A percentile compares a stretch with the other conserved stretches of the same genome.
Evolutionary conservation across 2,888 invertebrate species (phyloP).

Genomic region (Lottia scabra): DNA sequence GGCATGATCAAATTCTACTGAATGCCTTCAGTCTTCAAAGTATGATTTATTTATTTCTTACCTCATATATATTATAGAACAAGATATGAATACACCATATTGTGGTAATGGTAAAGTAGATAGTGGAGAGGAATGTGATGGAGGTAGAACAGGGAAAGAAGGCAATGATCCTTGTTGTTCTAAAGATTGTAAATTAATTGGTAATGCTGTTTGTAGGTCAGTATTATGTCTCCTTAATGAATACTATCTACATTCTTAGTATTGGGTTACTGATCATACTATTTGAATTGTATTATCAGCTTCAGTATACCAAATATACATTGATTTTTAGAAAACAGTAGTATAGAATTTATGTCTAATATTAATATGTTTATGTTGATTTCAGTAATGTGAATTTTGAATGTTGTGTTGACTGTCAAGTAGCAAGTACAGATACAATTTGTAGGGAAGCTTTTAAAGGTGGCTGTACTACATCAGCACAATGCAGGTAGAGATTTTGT

Average conservation of each 20-base stretch:
- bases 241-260: too few species aligned
- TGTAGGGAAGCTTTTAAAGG: conserved; percentile 38
- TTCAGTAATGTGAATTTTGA: conserved; percentile 92
- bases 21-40: too few species aligned
- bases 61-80: conserved; percentile 21
- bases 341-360: too few species aligned
- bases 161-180: conserved; percentile 87
- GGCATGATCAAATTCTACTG: too few species aligned
- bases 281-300: too few species aligned
- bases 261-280: too few species aligned
- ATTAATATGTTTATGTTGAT: conserved; percentile 10
- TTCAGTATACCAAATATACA: too few species aligned
- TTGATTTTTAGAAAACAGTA: too few species aligned
- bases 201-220: conserved; percentile 89
- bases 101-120: conserved; percentile 92
- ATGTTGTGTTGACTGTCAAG: conserved; percentile 92
- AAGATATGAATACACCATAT: conserved; percentile 75
- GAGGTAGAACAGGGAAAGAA: conserved; percentile 82
- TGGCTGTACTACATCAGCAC: conserved; percentile 35
- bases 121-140: conserved; percentile 96
- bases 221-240: too few species aligned
- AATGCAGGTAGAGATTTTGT: conserved; percentile 41
- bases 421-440: conserved; percentile 76
- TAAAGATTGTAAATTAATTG: conserved; percentile 88
- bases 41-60: too few species aligned